Evolutionary conservation across 2,113 vertebrate genomes (phyloP).

Genomic region (Ailurus styani): DNA sequence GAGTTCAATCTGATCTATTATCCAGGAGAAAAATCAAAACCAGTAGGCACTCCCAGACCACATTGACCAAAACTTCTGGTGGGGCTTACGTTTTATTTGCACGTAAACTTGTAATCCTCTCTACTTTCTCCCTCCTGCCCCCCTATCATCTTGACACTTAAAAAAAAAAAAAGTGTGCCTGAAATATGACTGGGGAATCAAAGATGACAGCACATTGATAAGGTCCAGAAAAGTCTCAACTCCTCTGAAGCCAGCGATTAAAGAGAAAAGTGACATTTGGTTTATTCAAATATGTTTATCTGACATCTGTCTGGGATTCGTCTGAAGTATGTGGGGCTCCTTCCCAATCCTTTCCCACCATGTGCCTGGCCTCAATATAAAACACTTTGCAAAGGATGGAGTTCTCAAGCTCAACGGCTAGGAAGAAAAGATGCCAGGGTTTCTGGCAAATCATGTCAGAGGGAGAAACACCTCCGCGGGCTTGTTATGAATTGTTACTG

Average conservation of each 20-base stretch:
- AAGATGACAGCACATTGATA: background rate
- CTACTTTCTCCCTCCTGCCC: background rate
- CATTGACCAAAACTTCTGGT: background rate
- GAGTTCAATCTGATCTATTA: background rate
- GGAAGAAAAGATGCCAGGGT: background rate
- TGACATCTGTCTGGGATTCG: background rate
- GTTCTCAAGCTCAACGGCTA: background rate
- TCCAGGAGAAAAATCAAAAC: background rate
- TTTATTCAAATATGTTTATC: conserved; percentile 30
- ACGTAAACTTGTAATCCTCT: background rate
- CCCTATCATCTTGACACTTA: background rate
- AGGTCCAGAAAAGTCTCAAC: background rate
- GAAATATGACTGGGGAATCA: background rate
- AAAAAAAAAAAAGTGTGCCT: background rate
- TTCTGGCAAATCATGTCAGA: background rate
- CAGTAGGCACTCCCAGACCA: background rate
- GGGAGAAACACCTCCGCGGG: background rate
- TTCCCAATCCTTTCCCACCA: background rate
- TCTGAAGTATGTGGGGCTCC: background rate
- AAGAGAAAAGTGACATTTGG: background rate
- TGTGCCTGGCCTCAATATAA: background rate
- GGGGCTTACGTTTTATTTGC: background rate
- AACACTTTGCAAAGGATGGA: background rate
- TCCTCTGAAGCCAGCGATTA: background rate
- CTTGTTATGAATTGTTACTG: background rate